Percentiles rank a stretch among this genome's conserved stretches.
Conservation (phyloP, 1,140 invertebrate genomes). For the Maniola jurtina region DNA sequence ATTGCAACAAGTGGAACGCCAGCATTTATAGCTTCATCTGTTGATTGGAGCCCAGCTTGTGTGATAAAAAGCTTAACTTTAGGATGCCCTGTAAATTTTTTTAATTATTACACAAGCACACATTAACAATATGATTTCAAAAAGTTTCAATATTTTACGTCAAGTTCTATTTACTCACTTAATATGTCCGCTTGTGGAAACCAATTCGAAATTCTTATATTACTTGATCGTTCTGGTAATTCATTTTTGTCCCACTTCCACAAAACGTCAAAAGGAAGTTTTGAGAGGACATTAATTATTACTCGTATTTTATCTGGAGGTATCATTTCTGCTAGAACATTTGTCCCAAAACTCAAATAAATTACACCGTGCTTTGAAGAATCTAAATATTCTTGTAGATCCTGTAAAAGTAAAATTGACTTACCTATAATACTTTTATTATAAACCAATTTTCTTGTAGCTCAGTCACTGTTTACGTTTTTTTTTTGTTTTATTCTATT, state of each 20-base stretch:
- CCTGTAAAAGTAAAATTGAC: conserved; percentile 24
- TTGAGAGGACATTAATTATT: conserved; percentile 68
- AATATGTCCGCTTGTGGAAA: conserved; percentile 47
- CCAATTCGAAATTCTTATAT: conserved; percentile 73
- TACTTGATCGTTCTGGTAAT: conserved; percentile 38
- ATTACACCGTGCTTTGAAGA: conserved; percentile 51
- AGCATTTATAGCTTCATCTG: conserved; percentile 28
- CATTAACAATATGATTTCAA: too few species aligned
- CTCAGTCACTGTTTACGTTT: too few species aligned
- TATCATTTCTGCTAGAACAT: conserved; percentile 62
- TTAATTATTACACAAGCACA: conserved; percentile 7
- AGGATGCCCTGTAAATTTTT: conserved; percentile 25
- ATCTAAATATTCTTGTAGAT: conserved; percentile 39
- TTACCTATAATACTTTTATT: background rate
- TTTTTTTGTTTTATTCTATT: too few species aligned
- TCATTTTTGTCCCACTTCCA: conserved; percentile 76
- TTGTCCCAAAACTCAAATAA: conserved; percentile 79
- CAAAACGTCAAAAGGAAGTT: conserved; percentile 72
- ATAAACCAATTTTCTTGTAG: too few species aligned
- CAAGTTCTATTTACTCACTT: conserved; percentile 28
- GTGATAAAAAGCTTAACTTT: conserved; percentile 27
- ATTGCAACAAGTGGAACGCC: conserved; percentile 24
- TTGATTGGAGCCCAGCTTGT: conserved; percentile 29
- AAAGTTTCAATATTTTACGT: background rate
- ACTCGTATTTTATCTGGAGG: conserved; percentile 51